A percentile compares a stretch with the other conserved stretches of the same genome.
phyloP scores from a whole-genome alignment of 2,888 invertebrate genomes.

The Eurytoma californica region DNA sequence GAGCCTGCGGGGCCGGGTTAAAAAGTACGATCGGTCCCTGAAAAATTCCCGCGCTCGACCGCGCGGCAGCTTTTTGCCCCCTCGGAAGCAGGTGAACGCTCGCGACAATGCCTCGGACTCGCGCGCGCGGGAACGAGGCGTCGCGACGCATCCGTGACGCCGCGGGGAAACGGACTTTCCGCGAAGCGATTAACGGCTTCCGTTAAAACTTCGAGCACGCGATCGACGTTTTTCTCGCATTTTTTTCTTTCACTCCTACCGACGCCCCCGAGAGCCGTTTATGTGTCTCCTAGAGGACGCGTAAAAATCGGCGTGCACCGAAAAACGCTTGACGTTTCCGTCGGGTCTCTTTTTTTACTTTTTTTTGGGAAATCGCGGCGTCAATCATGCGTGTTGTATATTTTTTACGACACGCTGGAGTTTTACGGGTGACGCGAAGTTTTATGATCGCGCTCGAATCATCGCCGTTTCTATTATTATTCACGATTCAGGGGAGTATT shows the following conservation, averaged over 20 bases:
- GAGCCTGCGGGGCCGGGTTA: too few species aligned
- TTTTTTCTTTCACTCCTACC: neutral
- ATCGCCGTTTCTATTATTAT: conserved; percentile 24
- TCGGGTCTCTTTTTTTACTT: too few species aligned
- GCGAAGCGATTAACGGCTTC: conserved; percentile 68
- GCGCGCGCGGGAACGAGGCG: conserved; percentile 62
- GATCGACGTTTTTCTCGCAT: neutral
- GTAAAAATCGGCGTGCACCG: too few species aligned
- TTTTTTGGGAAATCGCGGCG: too few species aligned
- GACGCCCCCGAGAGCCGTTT: neutral
- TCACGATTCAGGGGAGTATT: neutral
- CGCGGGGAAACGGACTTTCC: conserved; percentile 61
- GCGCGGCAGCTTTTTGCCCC: neutral
- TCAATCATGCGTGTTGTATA: neutral
- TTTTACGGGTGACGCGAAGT: neutral
- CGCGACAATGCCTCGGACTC: conserved; percentile 1
- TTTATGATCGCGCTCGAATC: conserved; percentile 4
- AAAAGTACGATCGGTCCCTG: conserved; percentile 1
- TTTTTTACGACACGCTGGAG: conserved; percentile 1
- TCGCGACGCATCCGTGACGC: conserved; percentile 30
- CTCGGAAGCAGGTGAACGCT: neutral
- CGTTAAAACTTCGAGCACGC: conserved; percentile 56
- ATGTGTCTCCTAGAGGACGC: neutral
- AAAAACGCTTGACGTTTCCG: too few species aligned
- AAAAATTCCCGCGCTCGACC: neutral